Conservation (phyloP, 2,888 invertebrate genomes). For the Lepidocyrtinus sp. region DNA sequence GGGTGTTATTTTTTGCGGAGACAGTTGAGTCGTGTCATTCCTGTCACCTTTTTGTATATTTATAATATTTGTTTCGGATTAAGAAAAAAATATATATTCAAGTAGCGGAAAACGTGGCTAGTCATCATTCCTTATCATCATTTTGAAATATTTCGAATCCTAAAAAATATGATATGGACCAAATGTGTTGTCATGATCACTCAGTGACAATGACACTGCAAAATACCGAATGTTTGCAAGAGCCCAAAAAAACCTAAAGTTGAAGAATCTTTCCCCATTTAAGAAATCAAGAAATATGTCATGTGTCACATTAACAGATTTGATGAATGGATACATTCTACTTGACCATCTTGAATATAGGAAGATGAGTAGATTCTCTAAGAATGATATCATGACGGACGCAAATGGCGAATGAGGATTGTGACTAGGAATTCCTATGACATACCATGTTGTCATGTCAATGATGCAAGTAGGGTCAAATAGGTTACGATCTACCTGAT, state of each 20-base stretch:
- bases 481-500: conserved; percentile 11
- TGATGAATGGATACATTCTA: conserved; percentile 45
- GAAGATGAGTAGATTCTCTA: background rate
- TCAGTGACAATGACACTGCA: background rate
- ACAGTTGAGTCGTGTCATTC: conserved; percentile 29
- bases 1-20: conserved; percentile 27
- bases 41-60: conserved; percentile 25
- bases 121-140: conserved; percentile 29
- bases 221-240: too few species aligned
- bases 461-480: conserved; percentile 4
- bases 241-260: background rate
- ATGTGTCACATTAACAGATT: conserved; percentile 46
- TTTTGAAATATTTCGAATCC: conserved; percentile 7
- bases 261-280: background rate
- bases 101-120: conserved; percentile 44
- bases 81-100: conserved; percentile 3
- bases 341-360: too few species aligned
- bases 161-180: background rate
- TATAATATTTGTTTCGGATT: background rate
- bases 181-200: too few species aligned
- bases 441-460: conserved; percentile 42
- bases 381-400: conserved; percentile 47
- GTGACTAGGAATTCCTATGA: conserved; percentile 50
- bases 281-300: conserved; percentile 23
- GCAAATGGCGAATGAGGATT: conserved; percentile 40